A percentile compares a stretch with the other conserved stretches of the same genome.
Evolutionary conservation across 2,888 invertebrate species (phyloP).

Genomic region (Anorthoa munda): DNA sequence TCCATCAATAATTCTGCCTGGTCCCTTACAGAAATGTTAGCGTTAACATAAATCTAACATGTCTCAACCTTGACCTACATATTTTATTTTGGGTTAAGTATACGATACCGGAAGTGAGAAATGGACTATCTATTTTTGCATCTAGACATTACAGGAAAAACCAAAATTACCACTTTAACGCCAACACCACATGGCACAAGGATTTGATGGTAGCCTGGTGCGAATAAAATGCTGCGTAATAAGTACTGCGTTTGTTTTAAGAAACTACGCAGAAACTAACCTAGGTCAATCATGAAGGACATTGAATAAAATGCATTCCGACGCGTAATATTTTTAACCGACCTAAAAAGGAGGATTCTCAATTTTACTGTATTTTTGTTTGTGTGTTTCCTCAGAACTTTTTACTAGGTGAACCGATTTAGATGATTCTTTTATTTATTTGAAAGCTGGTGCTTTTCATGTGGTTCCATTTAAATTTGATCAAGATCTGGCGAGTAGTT

Average conservation of each 20-base stretch:
- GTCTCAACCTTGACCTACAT: conserved; percentile 17
- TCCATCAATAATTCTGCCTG: background rate
- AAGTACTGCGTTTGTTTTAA: conserved; percentile 39
- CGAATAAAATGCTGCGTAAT: conserved; percentile 51
- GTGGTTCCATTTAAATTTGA: too few relatives aligned
- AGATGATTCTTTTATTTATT: too few relatives aligned
- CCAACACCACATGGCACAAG: conserved; percentile 18
- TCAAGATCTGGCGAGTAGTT: too few relatives aligned
- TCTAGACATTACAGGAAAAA: conserved; percentile 23
- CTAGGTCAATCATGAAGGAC: conserved; percentile 66
- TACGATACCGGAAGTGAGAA: conserved; percentile 3
- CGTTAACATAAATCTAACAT: background rate
- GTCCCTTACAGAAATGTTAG: background rate
- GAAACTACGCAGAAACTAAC: conserved; percentile 65
- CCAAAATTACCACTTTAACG: conserved; percentile 18
- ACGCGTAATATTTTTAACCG: background rate
- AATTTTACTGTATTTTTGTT: too few relatives aligned
- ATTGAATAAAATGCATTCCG: conserved; percentile 17
- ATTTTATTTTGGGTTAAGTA: conserved; percentile 22
- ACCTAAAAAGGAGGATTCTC: too few relatives aligned
- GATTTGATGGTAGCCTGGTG: conserved; percentile 16
- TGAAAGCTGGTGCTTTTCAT: too few relatives aligned
- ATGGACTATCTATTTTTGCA: conserved; percentile 11
- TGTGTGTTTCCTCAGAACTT: too few relatives aligned
- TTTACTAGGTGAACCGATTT: too few relatives aligned